Evolutionary conservation across 2,113 vertebrate species (phyloP), one percentile per base, ranked within the genome.

Genomic region (Butastur rufipennis): DNA sequence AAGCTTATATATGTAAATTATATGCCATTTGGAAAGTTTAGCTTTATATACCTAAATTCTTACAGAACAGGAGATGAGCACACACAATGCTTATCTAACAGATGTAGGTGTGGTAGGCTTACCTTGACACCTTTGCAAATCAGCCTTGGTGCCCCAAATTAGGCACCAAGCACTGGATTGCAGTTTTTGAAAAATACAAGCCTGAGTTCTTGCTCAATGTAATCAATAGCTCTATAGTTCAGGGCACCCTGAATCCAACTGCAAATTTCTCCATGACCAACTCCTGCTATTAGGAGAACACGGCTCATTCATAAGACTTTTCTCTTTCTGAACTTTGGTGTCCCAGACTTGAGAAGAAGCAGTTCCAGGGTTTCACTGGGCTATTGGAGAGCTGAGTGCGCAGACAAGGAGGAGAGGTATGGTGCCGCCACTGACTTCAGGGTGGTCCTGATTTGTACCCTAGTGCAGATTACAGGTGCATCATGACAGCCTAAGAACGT

Each of bases 331-430:
- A 59, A 40, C 63, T 73, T 68, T 9, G 13, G 16, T 70, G 32
- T 68, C 40, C 47, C 36, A 75, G 29, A 48, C 16, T 22, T 45
- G 45, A 53, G 61, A 48, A 66, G 31, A 73, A 62, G 61, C 29
- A 14, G 6, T 82, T 82, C 40, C 71, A 61, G 71, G 36, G 19
- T 47, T 74, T 79, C 61, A 66, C n/a, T 52, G 75, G 50, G 27
- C n/a, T 65, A 5, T 20, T 18, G 27, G 22, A 58, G 34, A 81
- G 42, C 29, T n/a, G n/a, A 13, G 10, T n/a, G 50, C 0, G 0
- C 36, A 70, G 36, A 22, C 36, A 34, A 73, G 58, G 22, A 59
- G 56, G 16, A 73, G 32, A 32, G 15, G 21, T 19, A 5, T 9
- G 34, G 38, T 62, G 26, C 50, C 1, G 1, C 22, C 16, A 16